A percentile compares a stretch with the other conserved stretches of the same genome.
Evolutionary conservation across 2,888 invertebrate genomes (phyloP).

Genomic region (Erebia epiphron): DNA sequence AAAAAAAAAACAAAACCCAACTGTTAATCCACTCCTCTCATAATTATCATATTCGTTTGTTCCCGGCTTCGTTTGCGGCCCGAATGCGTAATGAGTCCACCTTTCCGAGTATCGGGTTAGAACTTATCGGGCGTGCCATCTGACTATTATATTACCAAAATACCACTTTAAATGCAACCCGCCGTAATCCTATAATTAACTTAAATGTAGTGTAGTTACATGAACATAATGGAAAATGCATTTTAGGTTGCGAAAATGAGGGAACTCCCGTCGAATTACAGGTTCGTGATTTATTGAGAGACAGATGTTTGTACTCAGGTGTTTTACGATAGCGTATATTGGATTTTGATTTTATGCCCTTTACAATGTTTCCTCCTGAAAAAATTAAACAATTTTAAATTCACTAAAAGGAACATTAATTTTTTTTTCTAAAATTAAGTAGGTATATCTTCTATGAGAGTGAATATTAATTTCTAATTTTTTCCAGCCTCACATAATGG

Average conservation of each 20-base stretch:
- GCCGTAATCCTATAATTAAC: slow-evolving; percentile 78
- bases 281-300: slow-evolving; percentile 64
- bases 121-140: slow-evolving; percentile 80
- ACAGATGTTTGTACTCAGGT: slow-evolving; percentile 48
- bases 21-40: slow-evolving; percentile 71
- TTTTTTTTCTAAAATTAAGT: too few species aligned
- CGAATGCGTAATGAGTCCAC: slow-evolving; percentile 76
- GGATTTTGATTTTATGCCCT: not conserved
- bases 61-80: slow-evolving; percentile 68
- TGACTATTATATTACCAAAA: slow-evolving; percentile 82
- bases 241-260: slow-evolving; percentile 70
- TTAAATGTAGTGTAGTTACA: slow-evolving; percentile 74
- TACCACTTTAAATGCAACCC: slow-evolving; percentile 78
- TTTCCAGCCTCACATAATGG: too few species aligned
- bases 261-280: slow-evolving; percentile 68
- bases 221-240: slow-evolving; percentile 77
- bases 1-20: slow-evolving; percentile 47
- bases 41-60: slow-evolving; percentile 82
- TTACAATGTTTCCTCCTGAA: not conserved
- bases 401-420: too few species aligned
- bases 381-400: too few species aligned
- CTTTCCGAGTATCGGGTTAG: slow-evolving; percentile 77
- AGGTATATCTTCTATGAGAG: too few species aligned
- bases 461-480: too few species aligned
- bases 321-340: slow-evolving; percentile 23